Base-by-base conservation (phyloP, 1,140 invertebrate species). In the Radopholus similis region DNA sequence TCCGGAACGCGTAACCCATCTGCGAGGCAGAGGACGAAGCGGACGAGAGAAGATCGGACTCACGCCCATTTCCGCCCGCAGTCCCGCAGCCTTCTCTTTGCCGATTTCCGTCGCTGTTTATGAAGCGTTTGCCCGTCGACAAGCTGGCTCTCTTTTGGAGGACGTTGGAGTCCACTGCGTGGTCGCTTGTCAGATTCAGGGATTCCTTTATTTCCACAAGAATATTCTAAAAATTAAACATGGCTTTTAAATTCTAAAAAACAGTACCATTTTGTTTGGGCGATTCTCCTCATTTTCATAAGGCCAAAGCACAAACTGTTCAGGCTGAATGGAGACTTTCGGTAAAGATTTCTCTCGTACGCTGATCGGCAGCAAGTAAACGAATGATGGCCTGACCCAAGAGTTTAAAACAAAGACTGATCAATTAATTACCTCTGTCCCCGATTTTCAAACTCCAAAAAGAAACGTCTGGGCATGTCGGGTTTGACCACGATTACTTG, bases 381-480 rank as follows among this genome's bases (percentile, higher is more conserved):
- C 40, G 18, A 40, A 62, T 6, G 38, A 35, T 30, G 59, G 32
- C 23, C 59, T 60, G 9, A 60, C 37, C 34, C 11, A 9, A 26
- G 21, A 26, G 18, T 58, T 15, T 30, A 34, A 58, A 58, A 49
- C 1, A 21, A 4, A 21, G n/a, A 38, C 40, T 42, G 35, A 35
- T 0, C 15, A 30, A 30, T 23, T 2, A 4, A 62, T 38, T 8
- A 62, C 59, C 59, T 62, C 30, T 62, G 59, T 6, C 59, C 59
- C 18, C 30, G 42, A 62, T 62, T 62, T 49, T 62, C 59, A 49
- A 62, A 62, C 28, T 47, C 49, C 34, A 62, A 35, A 35, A 35
- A 62, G 9, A 62, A 62, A 47, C 40, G 59, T 21, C 34, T 47
- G 49, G 49, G 49, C 11, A 21, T 28, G 32, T 62, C 38, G 3